Evolutionary conservation across 2,888 invertebrate genomes (phyloP).

Genomic region (Hipparchia semele): DNA sequence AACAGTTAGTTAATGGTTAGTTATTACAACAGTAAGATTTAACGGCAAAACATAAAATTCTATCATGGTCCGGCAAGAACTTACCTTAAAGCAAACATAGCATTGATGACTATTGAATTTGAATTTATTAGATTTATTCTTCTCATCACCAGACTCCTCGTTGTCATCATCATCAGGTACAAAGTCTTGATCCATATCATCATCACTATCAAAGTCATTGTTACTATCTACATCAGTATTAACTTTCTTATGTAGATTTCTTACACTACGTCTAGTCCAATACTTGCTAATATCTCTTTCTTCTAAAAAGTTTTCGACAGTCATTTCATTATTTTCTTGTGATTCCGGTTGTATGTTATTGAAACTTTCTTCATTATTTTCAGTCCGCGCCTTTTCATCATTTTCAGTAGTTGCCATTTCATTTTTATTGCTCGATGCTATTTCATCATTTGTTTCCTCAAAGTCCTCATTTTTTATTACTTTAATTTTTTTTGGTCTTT

Average conservation of each 20-base stretch:
- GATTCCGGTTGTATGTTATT: neutral
- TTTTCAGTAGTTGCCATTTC: neutral
- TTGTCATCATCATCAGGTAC: slow-evolving; percentile 13
- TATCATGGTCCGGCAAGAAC: slow-evolving; percentile 11
- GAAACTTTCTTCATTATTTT: neutral
- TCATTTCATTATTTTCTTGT: neutral
- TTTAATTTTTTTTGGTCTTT: neutral
- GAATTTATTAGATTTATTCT: slow-evolving; percentile 39
- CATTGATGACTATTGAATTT: slow-evolving; percentile 64
- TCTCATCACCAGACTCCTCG: slow-evolving; percentile 18
- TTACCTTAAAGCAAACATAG: slow-evolving; percentile 69
- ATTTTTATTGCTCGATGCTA: too few species aligned
- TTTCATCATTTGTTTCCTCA: neutral
- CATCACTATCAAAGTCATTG: slow-evolving; percentile 7
- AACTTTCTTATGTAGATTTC: neutral
- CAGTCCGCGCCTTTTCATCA: neutral
- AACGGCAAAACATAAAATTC: neutral
- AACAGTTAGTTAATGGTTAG: too few species aligned
- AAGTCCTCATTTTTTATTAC: neutral
- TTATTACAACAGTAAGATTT: too few species aligned
- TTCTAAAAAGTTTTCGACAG: neutral
- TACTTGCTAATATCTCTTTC: neutral
- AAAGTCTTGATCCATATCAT: slow-evolving; percentile 20
- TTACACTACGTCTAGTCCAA: neutral
- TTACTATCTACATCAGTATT: neutral